Evolutionary conservation across 2,113 vertebrate species (phyloP), one percentile per base, ranked within the genome.

Genomic region (Nerophis ophidion): DNA sequence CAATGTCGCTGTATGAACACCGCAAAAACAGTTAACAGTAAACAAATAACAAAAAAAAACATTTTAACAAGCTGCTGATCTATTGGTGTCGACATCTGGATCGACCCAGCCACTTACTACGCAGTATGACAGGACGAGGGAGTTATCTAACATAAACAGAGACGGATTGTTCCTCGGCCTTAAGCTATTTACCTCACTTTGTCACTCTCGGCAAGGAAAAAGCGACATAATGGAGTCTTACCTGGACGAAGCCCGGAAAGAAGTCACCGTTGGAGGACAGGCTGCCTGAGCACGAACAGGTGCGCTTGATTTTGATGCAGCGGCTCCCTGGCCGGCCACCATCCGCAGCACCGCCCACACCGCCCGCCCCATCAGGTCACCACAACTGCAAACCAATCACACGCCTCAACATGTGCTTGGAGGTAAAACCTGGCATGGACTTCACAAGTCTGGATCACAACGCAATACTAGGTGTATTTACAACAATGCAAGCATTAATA

Each of bases 301-400:
- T 61, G 40, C 6, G 47, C 54, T 75, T 67, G 74, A 16, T 68
- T 79, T 89, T 7, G 65, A 44, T 34, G 47, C 67, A 1, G 66
- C 1, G 0, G 34, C 59, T 17, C 70, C 64, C 44, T 73, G 48
- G 2, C 46, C 35, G 61, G 67, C 65, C 60, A 74, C 71, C 65
- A 58, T 48, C 58, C 81, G 79, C 0, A 89, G 81, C 73, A 48
- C 86, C 85, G 80, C 89, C 89, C 88, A 79, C 62, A 87, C 4
- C 0, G 36, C 34, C 70, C 84, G 77, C 81, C 59, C 85, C 89
- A 90, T 91, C 67, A 72, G 70, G 75, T 84, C 82, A 87, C 71
- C 50, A 8, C 48, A 57, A 26, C 35, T 59, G 7, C 57, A 60
- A 51, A 70, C 89, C 89, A 90, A 91, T 91, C 85, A 89, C 60